A percentile compares a stretch with the other conserved stretches of the same genome.
These are phyloP conservation scores for Rhagium mordax DNA, from an alignment of 2,888 invertebrate genomes.

Conservation along the genomic window DNA sequence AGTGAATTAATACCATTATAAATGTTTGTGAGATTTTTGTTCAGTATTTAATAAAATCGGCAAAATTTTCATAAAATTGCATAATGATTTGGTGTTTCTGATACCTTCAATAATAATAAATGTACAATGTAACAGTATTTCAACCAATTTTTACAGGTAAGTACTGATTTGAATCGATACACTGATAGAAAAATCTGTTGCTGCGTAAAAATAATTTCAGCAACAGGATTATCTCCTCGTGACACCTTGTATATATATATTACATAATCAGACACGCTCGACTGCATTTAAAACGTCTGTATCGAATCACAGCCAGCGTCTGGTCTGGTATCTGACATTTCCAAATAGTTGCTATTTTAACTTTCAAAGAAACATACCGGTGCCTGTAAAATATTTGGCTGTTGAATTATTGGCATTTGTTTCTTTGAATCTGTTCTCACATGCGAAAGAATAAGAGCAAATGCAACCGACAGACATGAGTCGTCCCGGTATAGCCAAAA, in stretches of 20 bases:
- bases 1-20: no score
- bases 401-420: constrained; percentile 37
- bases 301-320: constrained; percentile 25
- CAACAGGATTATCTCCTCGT: background rate
- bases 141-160: no score
- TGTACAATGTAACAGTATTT: no score
- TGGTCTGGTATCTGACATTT: constrained; percentile 19
- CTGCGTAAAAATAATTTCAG: no score
- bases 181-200: no score
- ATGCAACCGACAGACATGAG: constrained; percentile 23
- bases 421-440: constrained; percentile 34
- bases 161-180: no score
- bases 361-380: constrained; percentile 23
- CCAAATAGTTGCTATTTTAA: constrained; percentile 29
- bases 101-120: no score
- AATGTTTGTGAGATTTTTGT: no score
- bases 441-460: constrained; percentile 32
- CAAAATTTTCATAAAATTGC: no score
- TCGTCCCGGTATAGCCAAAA: constrained; percentile 52
- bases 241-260: background rate
- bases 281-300: constrained; percentile 19
- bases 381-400: constrained; percentile 35
- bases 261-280: background rate
- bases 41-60: no score
- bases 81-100: no score